These are phyloP conservation scores for Dolichopus griseipennis DNA, from an alignment of 2,888 invertebrate species.

Conservation along the genomic window DNA sequence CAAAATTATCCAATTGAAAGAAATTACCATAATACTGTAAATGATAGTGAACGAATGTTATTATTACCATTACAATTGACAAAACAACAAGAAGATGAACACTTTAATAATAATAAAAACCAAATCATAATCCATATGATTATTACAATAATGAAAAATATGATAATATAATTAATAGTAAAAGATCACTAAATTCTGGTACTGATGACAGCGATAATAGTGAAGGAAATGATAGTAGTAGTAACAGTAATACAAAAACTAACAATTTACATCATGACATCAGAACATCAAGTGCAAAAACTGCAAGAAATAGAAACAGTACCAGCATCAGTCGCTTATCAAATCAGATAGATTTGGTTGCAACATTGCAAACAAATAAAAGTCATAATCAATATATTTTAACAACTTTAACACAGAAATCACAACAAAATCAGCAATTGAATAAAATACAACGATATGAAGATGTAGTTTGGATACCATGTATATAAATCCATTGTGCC, in stretches of 20 bases:
- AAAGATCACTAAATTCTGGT: not conserved
- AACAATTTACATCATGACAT: no score
- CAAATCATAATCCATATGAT: not conserved
- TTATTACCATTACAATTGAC: not conserved
- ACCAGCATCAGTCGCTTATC: no score
- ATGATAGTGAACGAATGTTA: not conserved
- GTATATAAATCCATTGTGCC: slow-evolving; percentile 65
- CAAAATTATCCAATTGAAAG: slow-evolving; percentile 57
- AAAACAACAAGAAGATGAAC: not conserved
- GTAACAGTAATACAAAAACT: no score
- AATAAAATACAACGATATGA: slow-evolving; percentile 39
- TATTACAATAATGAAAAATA: not conserved
- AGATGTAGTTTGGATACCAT: slow-evolving; percentile 54
- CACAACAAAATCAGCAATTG: slow-evolving; percentile 10
- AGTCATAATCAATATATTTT: slow-evolving; percentile 4
- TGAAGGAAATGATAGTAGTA: no score
- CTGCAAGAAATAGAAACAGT: no score
- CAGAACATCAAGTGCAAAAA: no score
- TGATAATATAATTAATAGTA: not conserved
- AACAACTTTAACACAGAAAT: slow-evolving; percentile 1
- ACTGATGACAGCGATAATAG: not conserved
- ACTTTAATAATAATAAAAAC: no score
- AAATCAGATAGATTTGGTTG: not conserved
- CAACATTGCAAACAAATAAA: slow-evolving; percentile 25
- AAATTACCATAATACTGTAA: slow-evolving; percentile 38